Evolutionary conservation across 2,113 vertebrate species (phyloP).

Genomic region (Fregata magnificens): DNA sequence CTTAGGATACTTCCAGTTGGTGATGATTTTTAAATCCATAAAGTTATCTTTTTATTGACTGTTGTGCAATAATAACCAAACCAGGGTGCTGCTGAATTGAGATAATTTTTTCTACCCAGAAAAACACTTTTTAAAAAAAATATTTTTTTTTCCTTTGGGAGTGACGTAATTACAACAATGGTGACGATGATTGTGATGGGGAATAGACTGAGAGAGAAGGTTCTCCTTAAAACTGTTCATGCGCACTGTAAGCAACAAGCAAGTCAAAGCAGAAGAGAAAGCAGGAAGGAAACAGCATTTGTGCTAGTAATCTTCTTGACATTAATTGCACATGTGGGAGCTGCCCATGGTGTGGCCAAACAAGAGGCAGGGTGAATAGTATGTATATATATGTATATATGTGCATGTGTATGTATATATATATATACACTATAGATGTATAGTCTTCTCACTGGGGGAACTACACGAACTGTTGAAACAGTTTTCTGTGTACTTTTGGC

Average conservation of each 20-base stretch:
- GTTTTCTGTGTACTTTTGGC: neutral
- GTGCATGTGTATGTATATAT: too few relatives aligned
- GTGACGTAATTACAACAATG: neutral
- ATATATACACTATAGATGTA: too few relatives aligned
- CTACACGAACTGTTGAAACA: neutral
- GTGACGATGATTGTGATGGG: neutral
- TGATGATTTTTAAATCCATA: neutral
- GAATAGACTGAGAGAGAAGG: neutral
- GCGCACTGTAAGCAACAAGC: rapidly evolving
- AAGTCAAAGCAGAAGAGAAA: neutral
- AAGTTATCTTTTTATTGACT: neutral
- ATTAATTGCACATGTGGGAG: neutral
- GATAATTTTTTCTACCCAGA: neutral
- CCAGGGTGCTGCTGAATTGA: neutral
- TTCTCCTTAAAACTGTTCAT: neutral
- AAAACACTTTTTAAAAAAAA: neutral
- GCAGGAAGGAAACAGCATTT: neutral
- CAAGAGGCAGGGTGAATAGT: neutral
- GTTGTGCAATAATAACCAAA: neutral
- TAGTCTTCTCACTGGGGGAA: neutral
- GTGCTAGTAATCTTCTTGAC: neutral
- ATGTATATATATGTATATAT: too few relatives aligned
- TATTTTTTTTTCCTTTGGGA: neutral
- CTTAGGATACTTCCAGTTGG: neutral
- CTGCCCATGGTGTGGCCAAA: neutral